phyloP scores from a whole-genome alignment of 2,797 vertebrate genomes.

The Buceros bicornis region DNA sequence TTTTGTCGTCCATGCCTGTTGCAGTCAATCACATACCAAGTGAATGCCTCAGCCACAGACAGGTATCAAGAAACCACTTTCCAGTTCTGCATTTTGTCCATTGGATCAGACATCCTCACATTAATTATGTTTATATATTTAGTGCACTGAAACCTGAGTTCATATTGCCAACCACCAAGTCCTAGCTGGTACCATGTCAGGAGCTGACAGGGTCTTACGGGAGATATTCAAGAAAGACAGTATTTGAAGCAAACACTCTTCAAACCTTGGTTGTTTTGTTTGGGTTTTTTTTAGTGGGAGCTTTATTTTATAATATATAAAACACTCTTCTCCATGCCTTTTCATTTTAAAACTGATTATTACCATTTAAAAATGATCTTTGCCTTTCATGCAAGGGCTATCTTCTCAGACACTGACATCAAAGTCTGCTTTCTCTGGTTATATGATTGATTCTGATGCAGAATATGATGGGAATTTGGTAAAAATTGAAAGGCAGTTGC shows the following conservation, averaged over 20 bases:
- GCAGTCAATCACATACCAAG: not conserved
- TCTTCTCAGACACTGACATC: conserved; percentile 12
- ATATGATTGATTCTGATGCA: conserved; percentile 84
- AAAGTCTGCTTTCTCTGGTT: conserved; percentile 61
- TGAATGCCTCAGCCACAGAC: not conserved
- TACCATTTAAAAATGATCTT: conserved; percentile 57
- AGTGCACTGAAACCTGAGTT: not conserved
- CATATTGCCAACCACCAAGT: not conserved
- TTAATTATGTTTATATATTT: not conserved
- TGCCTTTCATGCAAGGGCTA: conserved; percentile 19
- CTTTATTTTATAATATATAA: conserved; percentile 10
- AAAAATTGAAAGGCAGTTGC: conserved; percentile 90
- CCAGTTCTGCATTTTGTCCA: not conserved
- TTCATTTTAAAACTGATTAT: conserved; percentile 42
- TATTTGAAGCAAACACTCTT: not conserved
- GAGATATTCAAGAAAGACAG: not conserved
- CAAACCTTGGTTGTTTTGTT: not conserved
- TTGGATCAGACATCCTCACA: not conserved
- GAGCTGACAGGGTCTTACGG: not conserved
- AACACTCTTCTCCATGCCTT: not conserved
- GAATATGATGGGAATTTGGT: conserved; percentile 77
- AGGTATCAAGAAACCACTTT: not conserved
- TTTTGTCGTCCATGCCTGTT: not conserved
- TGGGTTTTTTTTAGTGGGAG: not conserved
- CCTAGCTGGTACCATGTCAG: not conserved